phyloP scores from a whole-genome alignment of 2,888 invertebrate species.

The Drosophila paranaensis region DNA sequence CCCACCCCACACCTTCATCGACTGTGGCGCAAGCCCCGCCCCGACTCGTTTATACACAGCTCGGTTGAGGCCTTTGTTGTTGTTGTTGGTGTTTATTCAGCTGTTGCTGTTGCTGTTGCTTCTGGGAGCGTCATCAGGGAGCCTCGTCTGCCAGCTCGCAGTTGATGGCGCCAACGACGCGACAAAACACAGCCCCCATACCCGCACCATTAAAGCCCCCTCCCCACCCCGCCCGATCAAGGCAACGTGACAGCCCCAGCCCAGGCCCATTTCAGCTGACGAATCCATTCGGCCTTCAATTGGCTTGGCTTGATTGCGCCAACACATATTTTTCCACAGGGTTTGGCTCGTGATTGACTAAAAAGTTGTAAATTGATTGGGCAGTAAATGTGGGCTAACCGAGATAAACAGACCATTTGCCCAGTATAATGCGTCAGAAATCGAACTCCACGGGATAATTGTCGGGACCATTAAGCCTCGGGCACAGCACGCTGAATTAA shows the following conservation, averaged over 20 bases:
- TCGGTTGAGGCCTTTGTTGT: slow-evolving; percentile 28
- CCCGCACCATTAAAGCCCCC: neutral
- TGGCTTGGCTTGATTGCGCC: slow-evolving; percentile 70
- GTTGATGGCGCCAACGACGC: slow-evolving; percentile 57
- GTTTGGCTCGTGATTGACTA: slow-evolving; percentile 69
- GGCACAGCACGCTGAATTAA: neutral
- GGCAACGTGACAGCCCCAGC: neutral
- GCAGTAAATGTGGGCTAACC: slow-evolving; percentile 44
- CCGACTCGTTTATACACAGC: slow-evolving; percentile 3
- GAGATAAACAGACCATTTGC: slow-evolving; percentile 57
- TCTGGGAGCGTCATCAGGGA: slow-evolving; percentile 27
- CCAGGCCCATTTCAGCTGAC: slow-evolving; percentile 15
- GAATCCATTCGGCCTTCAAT: slow-evolving; percentile 46
- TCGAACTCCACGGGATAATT: slow-evolving; percentile 33
- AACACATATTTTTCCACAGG: slow-evolving; percentile 47
- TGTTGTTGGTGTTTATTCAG: slow-evolving; percentile 61
- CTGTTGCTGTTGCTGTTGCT: slow-evolving; percentile 45
- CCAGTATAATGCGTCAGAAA: slow-evolving; percentile 30
- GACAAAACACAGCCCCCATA: slow-evolving; percentile 37
- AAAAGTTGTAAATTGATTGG: slow-evolving; percentile 69
- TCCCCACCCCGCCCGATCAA: neutral
- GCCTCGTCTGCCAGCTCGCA: slow-evolving; percentile 37
- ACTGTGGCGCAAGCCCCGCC: neutral
- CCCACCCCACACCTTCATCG: neutral
- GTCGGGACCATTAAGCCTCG: neutral